Evolutionary conservation across 92 coral and sea anemone genomes (phyloP), one percentile per base, ranked within the genome.

Genomic region (Porites lobata): DNA sequence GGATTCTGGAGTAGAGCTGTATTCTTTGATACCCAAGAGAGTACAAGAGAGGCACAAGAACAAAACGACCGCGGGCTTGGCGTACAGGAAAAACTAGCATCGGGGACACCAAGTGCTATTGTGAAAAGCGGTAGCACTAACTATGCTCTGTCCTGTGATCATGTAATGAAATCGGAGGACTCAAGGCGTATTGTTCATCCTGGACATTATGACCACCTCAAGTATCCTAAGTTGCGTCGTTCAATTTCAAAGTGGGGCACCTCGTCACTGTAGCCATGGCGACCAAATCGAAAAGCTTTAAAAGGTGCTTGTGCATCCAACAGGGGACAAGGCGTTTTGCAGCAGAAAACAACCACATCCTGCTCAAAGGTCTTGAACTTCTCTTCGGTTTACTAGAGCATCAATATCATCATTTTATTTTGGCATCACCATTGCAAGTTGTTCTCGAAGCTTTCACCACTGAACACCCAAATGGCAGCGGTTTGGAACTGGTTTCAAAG

Each of bases 91-190:
- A 38, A 6, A 0, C 43, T 7, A 9, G 61, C 77, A 18, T 81
- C 71, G 65, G 89, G 89, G 52, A 77, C 89, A 13, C 78, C 65
- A 22, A 58, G 89, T 22, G 89, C 82, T 43, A 29, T 85, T 66
- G 71, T 70, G 47, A 29, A 68, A 71, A 80, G 72, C 32, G 86
- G 43, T 13, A 53, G 72, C 0, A 71, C 61, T 2, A 19, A 29
- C 17, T 87, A 79, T 72, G 17, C 68, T 19, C 80, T 87, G 14
- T 87, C 91, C 15, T 79, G 86, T 72, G 53, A 86, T 58, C 85
- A 86, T 66, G 90, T 86, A 54, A 53, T 86, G n/a, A 65, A 66
- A 11, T 6, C 21, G 9, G 10, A 53, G 20, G 5, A 66, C 1
- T 14, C 0, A 1, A 17, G 43, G 43, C 43, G 9, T 22, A 26